Conservation (phyloP, 2,888 invertebrate species). For the Lamellibrachia columna region DNA sequence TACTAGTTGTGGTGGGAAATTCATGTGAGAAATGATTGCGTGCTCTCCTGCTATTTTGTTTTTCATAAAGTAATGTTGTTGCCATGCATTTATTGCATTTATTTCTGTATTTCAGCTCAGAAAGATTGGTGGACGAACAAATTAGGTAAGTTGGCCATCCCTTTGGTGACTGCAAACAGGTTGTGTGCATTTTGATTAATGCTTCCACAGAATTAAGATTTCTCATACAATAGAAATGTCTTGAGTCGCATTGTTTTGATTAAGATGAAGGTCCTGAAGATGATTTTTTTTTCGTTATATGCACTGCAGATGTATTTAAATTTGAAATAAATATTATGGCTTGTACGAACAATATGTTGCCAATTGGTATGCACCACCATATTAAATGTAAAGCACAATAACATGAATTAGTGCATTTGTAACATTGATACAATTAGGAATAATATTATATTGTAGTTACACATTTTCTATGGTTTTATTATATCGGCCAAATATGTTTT, state of each 20-base stretch:
- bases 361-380: no score
- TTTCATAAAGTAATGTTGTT: background rate
- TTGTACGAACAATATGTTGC: no score
- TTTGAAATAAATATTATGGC: no score
- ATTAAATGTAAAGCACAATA: no score
- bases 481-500: no score
- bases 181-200: background rate
- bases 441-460: no score
- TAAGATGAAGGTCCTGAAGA: background rate
- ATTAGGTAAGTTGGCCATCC: constrained; percentile 71
- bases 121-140: constrained; percentile 93
- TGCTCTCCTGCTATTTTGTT: no score
- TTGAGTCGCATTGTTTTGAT: background rate
- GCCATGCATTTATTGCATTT: constrained; percentile 32
- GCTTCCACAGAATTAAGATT: background rate
- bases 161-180: background rate
- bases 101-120: constrained; percentile 77
- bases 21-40: background rate
- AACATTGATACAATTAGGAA: no score
- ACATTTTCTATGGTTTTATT: no score
- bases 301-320: no score
- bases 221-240: background rate
- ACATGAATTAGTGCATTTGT: no score
- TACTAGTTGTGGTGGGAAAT: background rate
- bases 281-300: no score